Conservation (phyloP, 1,140 invertebrate species). For the Condylostylus longicornis region DNA sequence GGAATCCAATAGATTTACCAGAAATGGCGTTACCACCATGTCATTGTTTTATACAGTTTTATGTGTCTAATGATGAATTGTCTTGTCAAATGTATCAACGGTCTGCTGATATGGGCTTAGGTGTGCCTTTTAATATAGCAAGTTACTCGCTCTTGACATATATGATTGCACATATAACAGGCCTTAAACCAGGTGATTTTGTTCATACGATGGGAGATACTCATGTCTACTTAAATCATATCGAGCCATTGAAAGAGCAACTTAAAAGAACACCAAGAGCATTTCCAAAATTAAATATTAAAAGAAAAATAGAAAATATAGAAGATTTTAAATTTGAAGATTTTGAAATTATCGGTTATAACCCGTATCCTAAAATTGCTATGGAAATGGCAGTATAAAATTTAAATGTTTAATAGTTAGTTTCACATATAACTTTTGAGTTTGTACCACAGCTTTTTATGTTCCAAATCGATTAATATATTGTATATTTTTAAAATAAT, state of each 20-base stretch:
- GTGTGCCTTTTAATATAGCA: slow-evolving; percentile 98
- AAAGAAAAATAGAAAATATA: slow-evolving; percentile 54
- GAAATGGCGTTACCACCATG: slow-evolving; percentile 96
- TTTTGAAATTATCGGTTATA: slow-evolving; percentile 76
- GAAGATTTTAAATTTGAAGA: slow-evolving; percentile 84
- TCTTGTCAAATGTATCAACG: slow-evolving; percentile 93
- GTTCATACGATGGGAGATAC: slow-evolving; percentile 93
- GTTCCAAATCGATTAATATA: no score
- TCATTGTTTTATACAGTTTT: slow-evolving; percentile 91
- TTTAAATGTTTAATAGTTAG: no score
- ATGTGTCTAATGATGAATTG: slow-evolving; percentile 65
- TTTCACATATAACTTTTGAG: no score
- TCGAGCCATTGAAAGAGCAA: slow-evolving; percentile 73
- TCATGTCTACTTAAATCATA: slow-evolving; percentile 90
- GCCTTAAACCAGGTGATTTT: slow-evolving; percentile 87
- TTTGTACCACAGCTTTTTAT: no score
- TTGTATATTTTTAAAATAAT: no score
- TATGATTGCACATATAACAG: slow-evolving; percentile 93
- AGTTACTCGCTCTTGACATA: slow-evolving; percentile 88
- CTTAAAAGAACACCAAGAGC: slow-evolving; percentile 59
- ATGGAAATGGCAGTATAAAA: slow-evolving; percentile 92
- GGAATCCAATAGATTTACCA: slow-evolving; percentile 82
- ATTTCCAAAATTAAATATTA: slow-evolving; percentile 72
- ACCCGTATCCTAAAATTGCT: slow-evolving; percentile 77
- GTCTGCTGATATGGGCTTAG: slow-evolving; percentile 94